phyloP scores from a whole-genome alignment of 2,797 vertebrate genomes.

The Alectoris magna region DNA sequence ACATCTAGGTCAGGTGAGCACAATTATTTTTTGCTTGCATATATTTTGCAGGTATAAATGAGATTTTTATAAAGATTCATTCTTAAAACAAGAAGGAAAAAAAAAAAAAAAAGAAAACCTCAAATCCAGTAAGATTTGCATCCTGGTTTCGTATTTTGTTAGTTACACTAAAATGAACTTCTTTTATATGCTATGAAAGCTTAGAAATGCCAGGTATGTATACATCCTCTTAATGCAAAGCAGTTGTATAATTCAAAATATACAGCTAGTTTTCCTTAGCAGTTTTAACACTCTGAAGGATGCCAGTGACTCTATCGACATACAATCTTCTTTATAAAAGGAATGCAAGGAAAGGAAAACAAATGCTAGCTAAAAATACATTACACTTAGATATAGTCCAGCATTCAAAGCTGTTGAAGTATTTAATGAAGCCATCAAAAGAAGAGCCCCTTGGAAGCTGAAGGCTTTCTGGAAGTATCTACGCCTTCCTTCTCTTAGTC shows the following conservation, averaged over 20 bases:
- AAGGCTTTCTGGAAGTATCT: background rate
- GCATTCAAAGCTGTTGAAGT: background rate
- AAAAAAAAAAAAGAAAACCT: background rate
- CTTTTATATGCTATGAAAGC: background rate
- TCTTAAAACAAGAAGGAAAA: background rate
- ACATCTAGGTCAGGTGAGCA: background rate
- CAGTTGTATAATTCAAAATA: background rate
- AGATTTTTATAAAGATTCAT: background rate
- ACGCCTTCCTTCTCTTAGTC: background rate
- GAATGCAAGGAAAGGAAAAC: slow-evolving; percentile 29
- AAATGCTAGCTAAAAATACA: slow-evolving; percentile 37
- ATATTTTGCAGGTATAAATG: background rate
- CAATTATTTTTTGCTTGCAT: background rate
- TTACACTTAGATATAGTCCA: background rate
- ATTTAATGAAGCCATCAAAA: slow-evolving; percentile 11
- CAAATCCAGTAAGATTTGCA: background rate
- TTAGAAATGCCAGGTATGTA: background rate
- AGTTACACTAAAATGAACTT: background rate
- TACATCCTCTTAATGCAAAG: background rate
- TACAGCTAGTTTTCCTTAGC: background rate
- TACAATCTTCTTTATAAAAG: background rate
- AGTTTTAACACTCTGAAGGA: background rate
- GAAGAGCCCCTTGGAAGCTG: background rate
- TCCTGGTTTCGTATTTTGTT: background rate
- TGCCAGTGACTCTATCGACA: background rate